Base-by-base conservation (phyloP, 1,140 invertebrate species). In the Armadillidium nasatum region DNA sequence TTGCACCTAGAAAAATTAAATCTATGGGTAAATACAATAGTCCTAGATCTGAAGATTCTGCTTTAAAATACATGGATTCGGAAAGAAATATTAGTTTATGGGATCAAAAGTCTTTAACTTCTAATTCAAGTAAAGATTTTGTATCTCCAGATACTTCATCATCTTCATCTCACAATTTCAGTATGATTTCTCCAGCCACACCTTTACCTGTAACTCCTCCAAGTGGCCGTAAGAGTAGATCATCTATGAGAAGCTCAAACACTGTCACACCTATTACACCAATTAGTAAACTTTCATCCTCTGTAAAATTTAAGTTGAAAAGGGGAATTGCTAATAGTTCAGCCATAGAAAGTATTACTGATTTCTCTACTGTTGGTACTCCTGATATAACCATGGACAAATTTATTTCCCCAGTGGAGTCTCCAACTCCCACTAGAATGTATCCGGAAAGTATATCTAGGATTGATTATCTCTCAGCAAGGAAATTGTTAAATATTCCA, bases 361-460 rank as follows among this genome's bases (percentile, higher is more conserved):
- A 80, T 68, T 76, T 80, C 43, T 78, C 76, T 10, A 21, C 74
- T 22, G 44, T 78, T 15, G 69, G 66, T 19, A 80, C 79, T 60
- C 79, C 79, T 33, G 66, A 80, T 73, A 68, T 80, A 10, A 78
- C 77, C 13, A 70, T 72, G 23, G 76, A 77, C 22, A 67, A 54
- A 44, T 80, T 78, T 44, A 71, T 80, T 44, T 80, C 79, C 33
- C 76, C 79, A 2, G 23, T 80, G 13, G 76, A 70, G 9, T 76
- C 76, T 10, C 76, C 79, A n/a, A 50, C 45, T 6, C n/a, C 13
- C 10, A 60, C 70, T n/a, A 66, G 22, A 10, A 76, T 69, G 13
- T 73, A 33, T 9, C 74, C 77, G 21, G 77, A 76, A 19, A 15
- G 54, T 71, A 66, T 78, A n/a, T 22, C 50, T 21, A 75, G 74